These are phyloP conservation scores for Mola mola DNA, from an alignment of 2,113 vertebrate genomes.

Conservation along the genomic window DNA sequence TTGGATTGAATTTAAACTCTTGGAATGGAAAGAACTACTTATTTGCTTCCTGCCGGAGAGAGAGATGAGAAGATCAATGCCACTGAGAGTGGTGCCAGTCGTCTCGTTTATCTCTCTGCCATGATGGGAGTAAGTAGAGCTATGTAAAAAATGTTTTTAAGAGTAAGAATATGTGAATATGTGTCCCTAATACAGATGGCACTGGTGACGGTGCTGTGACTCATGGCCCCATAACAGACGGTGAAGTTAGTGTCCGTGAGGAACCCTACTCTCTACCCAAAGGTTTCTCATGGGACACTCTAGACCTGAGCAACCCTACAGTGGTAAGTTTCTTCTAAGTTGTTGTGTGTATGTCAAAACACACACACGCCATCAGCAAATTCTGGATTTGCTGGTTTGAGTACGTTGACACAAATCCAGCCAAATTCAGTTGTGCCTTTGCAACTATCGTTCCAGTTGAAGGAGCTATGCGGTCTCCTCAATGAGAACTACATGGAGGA, in stretches of 20 bases:
- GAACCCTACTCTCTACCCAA: constrained; percentile 91
- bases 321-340: constrained; percentile 81
- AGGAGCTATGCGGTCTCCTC: constrained; percentile 89
- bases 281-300: constrained; percentile 92
- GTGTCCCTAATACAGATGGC: neutral
- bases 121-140: neutral
- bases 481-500: constrained; percentile 95
- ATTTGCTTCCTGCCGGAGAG: neutral
- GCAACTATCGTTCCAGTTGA: constrained; percentile 79
- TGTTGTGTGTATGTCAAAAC: neutral
- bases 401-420: neutral
- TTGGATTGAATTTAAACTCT: neutral
- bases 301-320: constrained; percentile 86
- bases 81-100: neutral
- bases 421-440: neutral
- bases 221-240: constrained; percentile 87
- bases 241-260: constrained; percentile 84
- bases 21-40: neutral
- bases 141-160: neutral
- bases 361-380: too few species aligned
- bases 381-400: too few species aligned
- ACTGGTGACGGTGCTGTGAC: constrained; percentile 84
- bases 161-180: neutral
- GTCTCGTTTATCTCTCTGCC: neutral
- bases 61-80: neutral